phyloP scores from a whole-genome alignment of 1,140 invertebrate genomes.

The Hydropsyche tenuis region DNA sequence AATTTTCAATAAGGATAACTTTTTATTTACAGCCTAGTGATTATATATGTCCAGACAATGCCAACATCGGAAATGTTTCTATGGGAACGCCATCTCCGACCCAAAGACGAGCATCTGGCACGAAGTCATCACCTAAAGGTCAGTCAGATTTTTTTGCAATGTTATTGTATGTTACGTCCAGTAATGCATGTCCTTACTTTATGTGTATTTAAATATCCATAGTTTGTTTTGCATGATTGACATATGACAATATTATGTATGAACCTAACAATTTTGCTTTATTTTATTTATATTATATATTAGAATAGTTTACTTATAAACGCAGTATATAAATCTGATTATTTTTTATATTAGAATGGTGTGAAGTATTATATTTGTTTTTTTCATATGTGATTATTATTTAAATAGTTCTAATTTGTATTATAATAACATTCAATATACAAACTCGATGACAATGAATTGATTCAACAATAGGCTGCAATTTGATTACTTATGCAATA shows the following conservation, averaged over 20 bases:
- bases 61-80: conserved; percentile 15
- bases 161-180: not conserved
- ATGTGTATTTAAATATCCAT: not conserved
- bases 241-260: not conserved
- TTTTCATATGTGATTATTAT: no score
- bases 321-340: no score
- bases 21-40: conserved; percentile 40
- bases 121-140: conserved; percentile 42
- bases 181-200: not conserved
- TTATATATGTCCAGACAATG: conserved; percentile 46
- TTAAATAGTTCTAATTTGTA: no score
- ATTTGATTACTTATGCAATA: no score
- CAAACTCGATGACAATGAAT: no score
- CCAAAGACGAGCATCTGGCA: conserved; percentile 35
- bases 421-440: no score
- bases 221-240: not conserved
- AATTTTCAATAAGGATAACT: not conserved
- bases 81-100: conserved; percentile 41
- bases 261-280: no score
- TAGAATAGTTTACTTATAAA: no score
- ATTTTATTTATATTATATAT: no score
- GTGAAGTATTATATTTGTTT: no score
- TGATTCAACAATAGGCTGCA: no score
- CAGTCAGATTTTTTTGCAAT: conserved; percentile 12
- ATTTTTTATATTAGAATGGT: no score